Base-by-base conservation (phyloP, 1,140 invertebrate species). In the Idris sp. region DNA sequence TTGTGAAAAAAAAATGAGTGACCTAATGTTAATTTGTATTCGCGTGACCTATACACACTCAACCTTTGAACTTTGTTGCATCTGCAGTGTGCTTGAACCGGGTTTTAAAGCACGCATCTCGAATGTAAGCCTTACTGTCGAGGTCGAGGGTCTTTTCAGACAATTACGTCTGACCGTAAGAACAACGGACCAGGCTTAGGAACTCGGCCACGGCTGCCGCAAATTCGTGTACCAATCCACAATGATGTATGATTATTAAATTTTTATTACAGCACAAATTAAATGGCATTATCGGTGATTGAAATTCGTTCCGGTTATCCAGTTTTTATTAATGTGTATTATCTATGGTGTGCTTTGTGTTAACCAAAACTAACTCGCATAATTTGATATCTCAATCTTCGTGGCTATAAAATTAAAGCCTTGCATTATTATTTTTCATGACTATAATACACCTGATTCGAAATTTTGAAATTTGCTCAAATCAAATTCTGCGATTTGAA, bases 11-110 rank as follows among this genome's bases (percentile, higher is more conserved):
- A n/a, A n/a, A n/a, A n/a, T n/a, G 28, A 10, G 35, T 56, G 56
- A 64, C 38, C 54, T 26, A 28, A 44, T 30, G 43, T 49, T 74
- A 74, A 68, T 74, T 74, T 68, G 72, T 68, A 74, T 74, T 74
- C 72, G 54, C 64, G 43, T 74, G 49, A 58, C 35, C 51, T 74
- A 74, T 64, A 74, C 64, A 54, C 33, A 49, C 51, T 68, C 18
- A 49, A 68, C 51, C 62, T 40, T 15, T 61, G 64, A 68, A 44
- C 72, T 13, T 67, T 38, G 54, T 30, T 74, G 71, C 62, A 61
- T 69, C 58, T 58, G 58, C 36, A 43, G 41, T 53, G 43, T 58
- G 56, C 58, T 68, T 62, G 28, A 53, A 46, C 31, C 64, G 49
- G 31, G 58, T 68, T 68, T 46, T 58, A 44, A 75, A 46, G 64